These are phyloP conservation scores for Anniella stebbinsi DNA, from an alignment of 2,797 vertebrate species.

Conservation along the genomic window DNA sequence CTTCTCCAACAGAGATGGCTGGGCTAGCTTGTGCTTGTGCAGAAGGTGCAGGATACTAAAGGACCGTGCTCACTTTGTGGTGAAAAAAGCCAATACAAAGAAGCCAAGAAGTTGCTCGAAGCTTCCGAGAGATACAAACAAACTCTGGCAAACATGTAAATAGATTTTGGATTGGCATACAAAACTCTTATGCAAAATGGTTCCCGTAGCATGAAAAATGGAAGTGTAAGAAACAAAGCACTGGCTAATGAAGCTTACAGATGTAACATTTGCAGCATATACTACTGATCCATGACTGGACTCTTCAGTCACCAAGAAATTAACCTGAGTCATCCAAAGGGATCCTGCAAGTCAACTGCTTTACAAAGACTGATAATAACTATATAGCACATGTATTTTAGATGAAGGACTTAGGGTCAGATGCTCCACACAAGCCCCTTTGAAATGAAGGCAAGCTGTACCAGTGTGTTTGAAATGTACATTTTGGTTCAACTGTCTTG, in stretches of 20 bases:
- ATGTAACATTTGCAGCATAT: background rate
- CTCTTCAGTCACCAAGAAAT: background rate
- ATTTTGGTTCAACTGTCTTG: background rate
- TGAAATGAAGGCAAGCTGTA: background rate
- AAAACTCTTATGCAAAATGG: background rate
- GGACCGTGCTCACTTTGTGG: background rate
- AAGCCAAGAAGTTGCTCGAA: background rate
- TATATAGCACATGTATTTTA: background rate
- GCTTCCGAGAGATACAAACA: background rate
- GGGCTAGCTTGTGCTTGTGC: background rate
- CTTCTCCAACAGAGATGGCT: background rate
- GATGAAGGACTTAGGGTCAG: background rate
- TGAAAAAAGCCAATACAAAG: background rate
- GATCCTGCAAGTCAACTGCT: background rate
- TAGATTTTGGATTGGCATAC: background rate
- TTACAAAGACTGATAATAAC: background rate
- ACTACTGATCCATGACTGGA: background rate
- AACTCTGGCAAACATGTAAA: background rate
- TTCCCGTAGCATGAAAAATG: background rate
- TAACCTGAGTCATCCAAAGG: background rate
- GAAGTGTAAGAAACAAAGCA: background rate
- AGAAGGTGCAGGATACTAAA: background rate
- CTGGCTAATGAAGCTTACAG: background rate
- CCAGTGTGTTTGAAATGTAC: background rate
- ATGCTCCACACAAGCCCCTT: background rate